Conservation (phyloP, 2,113 vertebrate genomes). For the Theristicus caerulescens region DNA sequence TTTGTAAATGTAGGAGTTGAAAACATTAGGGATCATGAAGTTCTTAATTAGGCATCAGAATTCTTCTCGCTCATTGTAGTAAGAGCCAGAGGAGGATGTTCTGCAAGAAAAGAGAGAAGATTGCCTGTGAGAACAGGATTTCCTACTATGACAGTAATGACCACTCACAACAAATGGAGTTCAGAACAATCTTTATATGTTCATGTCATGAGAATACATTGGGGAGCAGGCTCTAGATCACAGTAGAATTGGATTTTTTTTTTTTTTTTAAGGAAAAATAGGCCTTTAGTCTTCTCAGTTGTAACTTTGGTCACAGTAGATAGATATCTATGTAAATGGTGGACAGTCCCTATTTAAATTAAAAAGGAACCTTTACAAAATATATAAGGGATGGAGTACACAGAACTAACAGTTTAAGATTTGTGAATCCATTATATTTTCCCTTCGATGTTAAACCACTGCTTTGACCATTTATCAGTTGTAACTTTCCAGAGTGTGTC, state of each 20-base stretch:
- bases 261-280: background rate
- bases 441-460: background rate
- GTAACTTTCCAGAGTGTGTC: background rate
- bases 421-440: background rate
- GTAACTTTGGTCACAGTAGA: background rate
- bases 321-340: background rate
- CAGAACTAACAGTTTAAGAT: background rate
- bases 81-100: background rate
- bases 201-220: background rate
- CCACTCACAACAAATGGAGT: background rate
- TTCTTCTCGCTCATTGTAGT: background rate
- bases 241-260: background rate
- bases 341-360: background rate
- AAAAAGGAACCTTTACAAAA: background rate
- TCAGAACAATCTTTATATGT: background rate
- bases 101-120: background rate
- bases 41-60: background rate
- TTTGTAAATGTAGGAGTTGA: background rate
- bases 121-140: background rate
- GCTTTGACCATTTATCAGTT: background rate
- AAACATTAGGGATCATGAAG: background rate
- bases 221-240: background rate
- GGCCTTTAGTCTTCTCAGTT: background rate
- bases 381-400: background rate
- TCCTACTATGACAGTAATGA: background rate